phyloP scores from a whole-genome alignment of 2,113 vertebrate genomes.

The Addax nasomaculatus region DNA sequence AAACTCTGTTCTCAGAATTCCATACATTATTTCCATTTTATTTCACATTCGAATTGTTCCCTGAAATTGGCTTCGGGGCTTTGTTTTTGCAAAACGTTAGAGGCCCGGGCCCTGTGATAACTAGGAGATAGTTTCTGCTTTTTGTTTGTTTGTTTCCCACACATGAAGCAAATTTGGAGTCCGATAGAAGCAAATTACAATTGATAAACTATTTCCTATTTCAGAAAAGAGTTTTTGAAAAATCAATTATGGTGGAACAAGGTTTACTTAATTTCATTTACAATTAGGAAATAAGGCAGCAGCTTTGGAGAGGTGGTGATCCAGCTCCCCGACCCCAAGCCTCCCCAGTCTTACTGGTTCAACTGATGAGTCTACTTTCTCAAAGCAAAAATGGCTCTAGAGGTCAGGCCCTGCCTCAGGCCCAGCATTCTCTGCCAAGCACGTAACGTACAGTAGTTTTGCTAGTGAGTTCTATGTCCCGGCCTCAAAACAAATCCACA shows the following conservation, averaged over 20 bases:
- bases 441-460: background rate
- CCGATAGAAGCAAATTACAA: background rate
- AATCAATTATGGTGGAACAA: background rate
- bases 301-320: background rate
- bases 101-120: background rate
- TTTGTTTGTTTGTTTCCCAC: background rate
- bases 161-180: slow-evolving; percentile 4
- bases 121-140: background rate
- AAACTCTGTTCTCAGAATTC: slow-evolving; percentile 58
- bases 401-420: background rate
- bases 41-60: slow-evolving; percentile 53
- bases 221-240: slow-evolving; percentile 4
- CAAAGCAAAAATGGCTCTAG: background rate
- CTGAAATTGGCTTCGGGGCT: slow-evolving; percentile 32
- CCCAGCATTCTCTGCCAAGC: background rate
- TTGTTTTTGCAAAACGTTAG: slow-evolving; percentile 21
- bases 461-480: background rate
- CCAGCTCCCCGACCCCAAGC: background rate
- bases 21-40: slow-evolving; percentile 63
- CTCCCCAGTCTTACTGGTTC: background rate
- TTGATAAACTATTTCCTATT: slow-evolving; percentile 3
- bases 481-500: slow-evolving; percentile 51
- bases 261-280: background rate
- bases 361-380: background rate
- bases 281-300: background rate